Evolutionary conservation across 2,888 invertebrate genomes (phyloP).

Genomic region (Phyllotreta cruciferae): DNA sequence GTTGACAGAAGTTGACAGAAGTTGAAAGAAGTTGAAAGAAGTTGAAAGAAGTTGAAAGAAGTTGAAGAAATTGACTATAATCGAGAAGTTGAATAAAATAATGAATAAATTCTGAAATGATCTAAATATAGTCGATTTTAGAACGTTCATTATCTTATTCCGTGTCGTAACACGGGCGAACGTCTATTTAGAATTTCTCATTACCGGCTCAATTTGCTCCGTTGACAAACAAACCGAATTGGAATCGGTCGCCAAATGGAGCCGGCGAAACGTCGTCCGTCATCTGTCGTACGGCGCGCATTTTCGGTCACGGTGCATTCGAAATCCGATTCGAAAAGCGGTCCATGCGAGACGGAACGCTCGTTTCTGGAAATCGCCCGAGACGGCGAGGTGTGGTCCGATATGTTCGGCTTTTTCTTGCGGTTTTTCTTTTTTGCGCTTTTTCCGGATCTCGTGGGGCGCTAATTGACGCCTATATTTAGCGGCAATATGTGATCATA

Average conservation of each 20-base stretch:
- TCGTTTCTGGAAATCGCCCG: slow-evolving; percentile 51
- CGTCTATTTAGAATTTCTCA: slow-evolving; percentile 28
- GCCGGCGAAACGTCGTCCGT: slow-evolving; percentile 3
- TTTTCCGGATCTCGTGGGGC: not conserved
- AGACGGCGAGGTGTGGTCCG: slow-evolving; percentile 53
- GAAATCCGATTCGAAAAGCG: slow-evolving; percentile 42
- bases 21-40: too few species aligned
- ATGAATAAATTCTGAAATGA: too few species aligned
- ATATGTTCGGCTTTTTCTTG: slow-evolving; percentile 35
- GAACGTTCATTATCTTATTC: too few species aligned
- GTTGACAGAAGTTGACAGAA: too few species aligned
- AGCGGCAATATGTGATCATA: too few species aligned
- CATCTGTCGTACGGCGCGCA: slow-evolving; percentile 33
- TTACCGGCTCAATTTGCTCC: slow-evolving; percentile 34
- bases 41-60: too few species aligned
- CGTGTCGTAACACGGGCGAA: not conserved
- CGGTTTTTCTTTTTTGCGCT: slow-evolving; percentile 14
- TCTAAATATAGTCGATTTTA: too few species aligned
- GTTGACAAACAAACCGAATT: slow-evolving; percentile 36
- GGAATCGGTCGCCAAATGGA: slow-evolving; percentile 32
- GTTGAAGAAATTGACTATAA: too few species aligned
- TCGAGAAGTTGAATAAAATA: too few species aligned
- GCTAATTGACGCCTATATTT: too few species aligned
- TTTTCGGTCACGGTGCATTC: slow-evolving; percentile 34
- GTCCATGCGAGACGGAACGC: slow-evolving; percentile 49